A percentile compares a stretch with the other conserved stretches of the same genome.
Evolutionary conservation across 2,797 vertebrate species (phyloP).

Genomic region (Forpus xanthops): DNA sequence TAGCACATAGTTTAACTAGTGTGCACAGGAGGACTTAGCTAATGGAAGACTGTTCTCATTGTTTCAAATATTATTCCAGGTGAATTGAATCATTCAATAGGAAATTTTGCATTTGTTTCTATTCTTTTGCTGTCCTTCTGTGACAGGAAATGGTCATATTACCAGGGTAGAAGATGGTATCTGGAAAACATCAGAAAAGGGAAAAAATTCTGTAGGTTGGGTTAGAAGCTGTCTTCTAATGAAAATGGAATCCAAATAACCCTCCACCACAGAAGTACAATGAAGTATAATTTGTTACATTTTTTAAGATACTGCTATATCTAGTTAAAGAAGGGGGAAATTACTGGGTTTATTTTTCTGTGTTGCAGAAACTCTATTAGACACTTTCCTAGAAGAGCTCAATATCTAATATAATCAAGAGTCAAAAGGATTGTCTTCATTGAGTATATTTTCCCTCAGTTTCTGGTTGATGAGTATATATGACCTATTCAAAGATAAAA

Average conservation of each 20-base stretch:
- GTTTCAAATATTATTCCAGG: constrained; percentile 11
- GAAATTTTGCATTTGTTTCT: constrained; percentile 25
- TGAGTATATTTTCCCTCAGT: not conserved
- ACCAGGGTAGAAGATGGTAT: not conserved
- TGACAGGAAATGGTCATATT: not conserved
- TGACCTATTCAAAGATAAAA: not conserved
- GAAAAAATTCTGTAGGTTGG: not conserved
- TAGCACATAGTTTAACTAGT: not conserved
- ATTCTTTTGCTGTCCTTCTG: not conserved
- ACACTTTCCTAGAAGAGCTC: not conserved
- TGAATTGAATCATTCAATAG: not conserved
- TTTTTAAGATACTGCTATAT: not conserved
- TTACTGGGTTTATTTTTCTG: not conserved
- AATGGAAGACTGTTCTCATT: not conserved
- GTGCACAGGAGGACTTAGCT: not conserved
- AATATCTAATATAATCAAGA: not conserved
- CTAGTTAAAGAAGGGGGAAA: not conserved
- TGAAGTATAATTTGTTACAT: not conserved
- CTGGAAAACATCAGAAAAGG: not conserved
- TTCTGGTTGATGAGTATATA: not conserved
- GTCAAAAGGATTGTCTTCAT: not conserved
- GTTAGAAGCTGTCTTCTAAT: not conserved
- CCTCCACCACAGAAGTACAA: not conserved
- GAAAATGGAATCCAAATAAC: not conserved
- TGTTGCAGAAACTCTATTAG: not conserved